These are phyloP conservation scores for Vanessa atalanta DNA, from an alignment of 1,140 invertebrate genomes.

Conservation along the genomic window DNA sequence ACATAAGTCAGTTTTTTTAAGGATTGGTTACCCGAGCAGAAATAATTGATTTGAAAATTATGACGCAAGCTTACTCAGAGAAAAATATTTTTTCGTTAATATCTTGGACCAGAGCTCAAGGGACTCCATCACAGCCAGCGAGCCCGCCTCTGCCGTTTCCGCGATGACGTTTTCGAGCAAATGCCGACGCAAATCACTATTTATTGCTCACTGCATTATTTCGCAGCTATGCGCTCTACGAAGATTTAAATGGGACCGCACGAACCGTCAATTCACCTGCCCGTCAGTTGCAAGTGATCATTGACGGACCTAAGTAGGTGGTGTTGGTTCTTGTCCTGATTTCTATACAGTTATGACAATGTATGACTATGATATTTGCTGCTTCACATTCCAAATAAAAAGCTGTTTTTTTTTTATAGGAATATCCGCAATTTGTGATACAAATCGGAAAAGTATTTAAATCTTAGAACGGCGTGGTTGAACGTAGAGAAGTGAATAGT, in stretches of 20 bases:
- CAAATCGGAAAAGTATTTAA: not conserved
- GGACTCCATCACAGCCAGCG: conserved; percentile 44
- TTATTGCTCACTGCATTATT: conserved; percentile 62
- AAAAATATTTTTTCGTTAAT: not conserved
- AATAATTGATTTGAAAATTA: too few species aligned
- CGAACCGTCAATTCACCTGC: conserved; percentile 41
- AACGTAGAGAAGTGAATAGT: conserved; percentile 2
- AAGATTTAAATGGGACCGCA: conserved; percentile 36
- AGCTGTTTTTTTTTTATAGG: not conserved
- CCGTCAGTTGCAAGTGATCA: conserved; percentile 25
- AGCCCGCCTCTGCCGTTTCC: conserved; percentile 50
- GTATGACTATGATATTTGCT: conserved; percentile 15
- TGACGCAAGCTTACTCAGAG: not conserved
- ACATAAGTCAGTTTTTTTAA: too few species aligned
- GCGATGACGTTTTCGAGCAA: conserved; percentile 57
- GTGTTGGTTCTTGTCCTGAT: conserved; percentile 20
- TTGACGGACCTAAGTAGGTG: conserved; percentile 22
- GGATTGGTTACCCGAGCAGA: too few species aligned
- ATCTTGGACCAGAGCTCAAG: conserved; percentile 42
- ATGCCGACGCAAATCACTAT: conserved; percentile 66
- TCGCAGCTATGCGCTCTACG: conserved; percentile 47
- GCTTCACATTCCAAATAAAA: conserved; percentile 9
- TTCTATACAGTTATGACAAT: conserved; percentile 33
- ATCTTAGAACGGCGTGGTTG: not conserved
- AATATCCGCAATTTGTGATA: not conserved